Conservation (phyloP, 2,888 invertebrate genomes). For the Camponotus fellah region DNA sequence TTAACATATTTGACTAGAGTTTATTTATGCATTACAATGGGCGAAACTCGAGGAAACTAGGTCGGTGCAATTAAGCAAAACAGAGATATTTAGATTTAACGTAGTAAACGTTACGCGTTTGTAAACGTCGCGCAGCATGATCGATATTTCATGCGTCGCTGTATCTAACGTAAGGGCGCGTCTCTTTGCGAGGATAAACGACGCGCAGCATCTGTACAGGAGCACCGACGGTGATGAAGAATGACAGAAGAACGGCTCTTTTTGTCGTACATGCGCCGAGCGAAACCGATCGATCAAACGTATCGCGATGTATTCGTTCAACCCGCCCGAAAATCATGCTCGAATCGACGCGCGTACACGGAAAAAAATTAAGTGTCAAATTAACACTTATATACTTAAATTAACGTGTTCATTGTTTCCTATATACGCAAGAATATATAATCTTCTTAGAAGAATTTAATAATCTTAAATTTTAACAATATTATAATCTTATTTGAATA, state of each 20-base stretch:
- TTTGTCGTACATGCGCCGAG: constrained; percentile 8
- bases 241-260: constrained; percentile 21
- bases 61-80: constrained; percentile 75
- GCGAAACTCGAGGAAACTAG: constrained; percentile 62
- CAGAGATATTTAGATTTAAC: constrained; percentile 75
- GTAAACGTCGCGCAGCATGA: constrained; percentile 59
- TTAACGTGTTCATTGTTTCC: too few species aligned
- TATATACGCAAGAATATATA: too few species aligned
- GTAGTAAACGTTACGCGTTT: constrained; percentile 53
- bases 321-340: constrained; percentile 19
- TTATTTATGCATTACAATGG: constrained; percentile 69
- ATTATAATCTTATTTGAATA: too few species aligned
- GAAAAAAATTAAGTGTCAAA: too few species aligned
- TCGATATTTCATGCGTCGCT: constrained; percentile 67
- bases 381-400: too few species aligned
- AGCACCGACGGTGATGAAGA: constrained; percentile 33
- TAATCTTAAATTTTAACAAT: too few species aligned
- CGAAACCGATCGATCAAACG: constrained; percentile 34
- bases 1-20: constrained; percentile 8
- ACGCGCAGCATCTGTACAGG: constrained; percentile 35
- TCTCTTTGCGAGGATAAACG: constrained; percentile 38
- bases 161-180: constrained; percentile 61
- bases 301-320: constrained; percentile 14
- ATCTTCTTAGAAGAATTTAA: too few species aligned
- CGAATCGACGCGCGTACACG: not conserved